Evolutionary conservation across 2,797 vertebrate species (phyloP).

Genomic region (Tarsius wallacei): DNA sequence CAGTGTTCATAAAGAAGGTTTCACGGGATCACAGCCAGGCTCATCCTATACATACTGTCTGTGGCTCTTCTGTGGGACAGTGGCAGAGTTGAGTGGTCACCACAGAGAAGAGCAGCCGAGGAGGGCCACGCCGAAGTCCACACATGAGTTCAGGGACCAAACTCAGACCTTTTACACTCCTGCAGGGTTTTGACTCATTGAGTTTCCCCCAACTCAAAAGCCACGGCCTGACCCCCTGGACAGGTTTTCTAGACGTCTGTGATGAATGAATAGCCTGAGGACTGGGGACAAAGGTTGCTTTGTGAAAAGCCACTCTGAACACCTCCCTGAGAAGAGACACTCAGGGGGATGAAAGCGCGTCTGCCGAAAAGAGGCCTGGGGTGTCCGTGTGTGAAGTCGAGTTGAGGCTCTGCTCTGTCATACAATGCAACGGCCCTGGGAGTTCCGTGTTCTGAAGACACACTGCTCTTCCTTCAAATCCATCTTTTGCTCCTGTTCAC

Average conservation of each 20-base stretch:
- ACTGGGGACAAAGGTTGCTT: slow-evolving; percentile 73
- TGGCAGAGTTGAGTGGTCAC: slow-evolving; percentile 5
- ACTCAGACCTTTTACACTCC: slow-evolving; percentile 70
- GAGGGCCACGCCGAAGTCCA: slow-evolving; percentile 48
- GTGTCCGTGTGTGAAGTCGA: slow-evolving; percentile 59
- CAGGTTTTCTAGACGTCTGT: slow-evolving; percentile 27
- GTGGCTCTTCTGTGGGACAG: neutral
- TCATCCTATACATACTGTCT: neutral
- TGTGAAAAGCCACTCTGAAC: slow-evolving; percentile 75
- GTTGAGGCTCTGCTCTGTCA: slow-evolving; percentile 41
- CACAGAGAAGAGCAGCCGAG: neutral
- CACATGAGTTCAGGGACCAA: slow-evolving; percentile 45
- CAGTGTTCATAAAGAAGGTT: slow-evolving; percentile 55
- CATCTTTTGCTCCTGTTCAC: slow-evolving; percentile 54
- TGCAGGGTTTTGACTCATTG: slow-evolving; percentile 59
- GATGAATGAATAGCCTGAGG: slow-evolving; percentile 63
- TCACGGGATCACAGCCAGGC: neutral
- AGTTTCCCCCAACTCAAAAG: slow-evolving; percentile 67
- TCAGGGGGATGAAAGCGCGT: slow-evolving; percentile 68
- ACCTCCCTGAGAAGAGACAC: slow-evolving; percentile 61
- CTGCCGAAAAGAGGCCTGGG: slow-evolving; percentile 16
- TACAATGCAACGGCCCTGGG: slow-evolving; percentile 23
- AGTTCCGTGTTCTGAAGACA: neutral
- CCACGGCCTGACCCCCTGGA: neutral
- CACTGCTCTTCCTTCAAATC: slow-evolving; percentile 23